Conservation (phyloP, 1,140 invertebrate genomes). For the Drosophila arizonae region DNA sequence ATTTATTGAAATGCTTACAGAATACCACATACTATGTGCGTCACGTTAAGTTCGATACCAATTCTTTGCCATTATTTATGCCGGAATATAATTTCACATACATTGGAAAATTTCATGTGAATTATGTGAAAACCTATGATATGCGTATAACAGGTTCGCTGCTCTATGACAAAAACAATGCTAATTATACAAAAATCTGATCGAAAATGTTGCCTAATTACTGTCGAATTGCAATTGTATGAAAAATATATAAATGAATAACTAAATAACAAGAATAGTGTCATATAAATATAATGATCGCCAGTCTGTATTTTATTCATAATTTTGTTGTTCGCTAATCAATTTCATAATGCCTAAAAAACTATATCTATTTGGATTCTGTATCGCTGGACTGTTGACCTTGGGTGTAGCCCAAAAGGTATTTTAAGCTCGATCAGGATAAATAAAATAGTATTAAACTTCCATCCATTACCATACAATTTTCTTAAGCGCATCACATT, state of each 20-base stretch:
- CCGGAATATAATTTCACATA: conserved; percentile 42
- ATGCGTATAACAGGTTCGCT: conserved; percentile 9
- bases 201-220: no score
- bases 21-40: conserved; percentile 24
- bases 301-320: no score
- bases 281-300: no score
- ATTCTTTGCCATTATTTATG: conserved; percentile 18
- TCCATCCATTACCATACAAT: neutral
- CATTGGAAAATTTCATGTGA: conserved; percentile 5
- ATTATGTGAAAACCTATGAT: conserved; percentile 8
- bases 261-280: neutral
- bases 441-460: neutral
- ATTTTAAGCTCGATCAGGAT: neutral
- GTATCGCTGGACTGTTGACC: neutral
- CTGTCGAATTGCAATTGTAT: no score
- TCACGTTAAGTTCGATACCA: conserved; percentile 13
- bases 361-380: neutral
- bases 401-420: conserved; percentile 4
- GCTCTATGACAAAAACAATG: neutral
- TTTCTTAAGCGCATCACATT: neutral
- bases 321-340: neutral
- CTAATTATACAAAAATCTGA: neutral
- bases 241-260: neutral
- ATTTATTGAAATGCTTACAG: conserved; percentile 9
- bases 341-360: neutral